Base-by-base conservation (phyloP, 1,140 invertebrate genomes). In the Hylaeus anthracinus region DNA sequence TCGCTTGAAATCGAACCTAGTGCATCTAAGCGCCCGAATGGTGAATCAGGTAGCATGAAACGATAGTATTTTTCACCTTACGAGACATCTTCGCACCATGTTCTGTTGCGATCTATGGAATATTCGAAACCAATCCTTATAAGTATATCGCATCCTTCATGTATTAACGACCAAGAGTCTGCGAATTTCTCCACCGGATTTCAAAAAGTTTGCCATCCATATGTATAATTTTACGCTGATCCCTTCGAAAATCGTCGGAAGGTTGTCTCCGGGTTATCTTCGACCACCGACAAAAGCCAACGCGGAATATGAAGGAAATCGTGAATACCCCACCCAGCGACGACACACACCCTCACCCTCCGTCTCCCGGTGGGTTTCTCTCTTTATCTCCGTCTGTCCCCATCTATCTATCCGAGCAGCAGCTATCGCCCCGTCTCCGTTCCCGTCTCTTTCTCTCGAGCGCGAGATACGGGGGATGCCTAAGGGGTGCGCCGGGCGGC, bases 221-320 rank as follows among this genome's bases (percentile, higher is more conserved):
- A 66, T 64, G 66, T 70, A 48, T 79, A 86, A 86, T 85, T 77
- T 75, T 67, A 66, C 61, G 69, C 66, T 79, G 84, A 72, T 82
- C 67, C 63, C 74, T 67, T 82, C 55, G 78, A 63, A 72, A 85
- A 79, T 79, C 72, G 72, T 80, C 41, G 81, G 51, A 64, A 66
- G 73, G 76, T 86, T 84, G 84, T 79, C 72, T 70, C 43, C 15
- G 71, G 73, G 86, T 87, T 86, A 86, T 86, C 84, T 81, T 81
- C 74, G 74, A 81, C 66, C 85, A 51, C 56, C 85, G 85, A 87
- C 85, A 60, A 87, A 87, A 86, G 78, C 74, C 78, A 78, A 78
- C 74, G 72, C 63, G 66, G 86, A 84, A 82, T 86, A 87, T 82
- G 84, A 89, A 89, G 88, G 84, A 90, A 88, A 88, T 88, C 85